Base-by-base conservation (phyloP, 2,888 invertebrate species). In the Noctua janthe region DNA sequence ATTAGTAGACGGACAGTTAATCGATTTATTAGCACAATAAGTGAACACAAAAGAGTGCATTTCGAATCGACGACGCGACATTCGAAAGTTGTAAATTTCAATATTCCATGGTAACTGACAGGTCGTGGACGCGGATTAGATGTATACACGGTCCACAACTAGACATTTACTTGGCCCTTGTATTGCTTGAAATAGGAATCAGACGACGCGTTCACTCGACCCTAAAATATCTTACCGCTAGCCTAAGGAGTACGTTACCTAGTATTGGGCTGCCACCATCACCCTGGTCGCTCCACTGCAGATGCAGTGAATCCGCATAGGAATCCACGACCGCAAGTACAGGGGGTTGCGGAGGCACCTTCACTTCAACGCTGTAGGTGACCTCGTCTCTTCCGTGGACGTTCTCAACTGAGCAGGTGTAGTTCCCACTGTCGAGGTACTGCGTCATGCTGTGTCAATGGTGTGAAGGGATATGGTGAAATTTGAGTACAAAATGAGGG, bases 341-440 rank as follows among this genome's bases (percentile, higher is more conserved):
- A 2, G 99, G 99, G 1, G 99, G 98, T 84, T 98, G 98, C 0
- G 99, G 99, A 8, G 99, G 99, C 75, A 99, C 99, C 95, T 98
- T 97, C 74, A 98, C 98, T 90, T 97, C 98, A 43, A 98, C 97
- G 80, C 97, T 97, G 94, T 99, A 99, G 0, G 98, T 97, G 83
- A 99, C 98, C 90, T 98, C 98, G 94, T 99, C 99, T 78, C 97
- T 97, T 4, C 99, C 99, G 95, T 98, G 98, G 17, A 97, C 97
- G 94, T 99, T 99, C 92, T 98, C 98, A 0, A 99, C 99, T 59
- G 97, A 97, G 93, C 99, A 99, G 0, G 99, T 98, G 94, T 99
- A 99, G 96, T 99, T 99, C 23, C 99, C 99, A 89, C 98, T 98
- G 94, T 99, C 99, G 43, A 98, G 98, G 88, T 98, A 98, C 93